phyloP scores from a whole-genome alignment of 2,797 vertebrate species.

The Ciconia nigra region DNA sequence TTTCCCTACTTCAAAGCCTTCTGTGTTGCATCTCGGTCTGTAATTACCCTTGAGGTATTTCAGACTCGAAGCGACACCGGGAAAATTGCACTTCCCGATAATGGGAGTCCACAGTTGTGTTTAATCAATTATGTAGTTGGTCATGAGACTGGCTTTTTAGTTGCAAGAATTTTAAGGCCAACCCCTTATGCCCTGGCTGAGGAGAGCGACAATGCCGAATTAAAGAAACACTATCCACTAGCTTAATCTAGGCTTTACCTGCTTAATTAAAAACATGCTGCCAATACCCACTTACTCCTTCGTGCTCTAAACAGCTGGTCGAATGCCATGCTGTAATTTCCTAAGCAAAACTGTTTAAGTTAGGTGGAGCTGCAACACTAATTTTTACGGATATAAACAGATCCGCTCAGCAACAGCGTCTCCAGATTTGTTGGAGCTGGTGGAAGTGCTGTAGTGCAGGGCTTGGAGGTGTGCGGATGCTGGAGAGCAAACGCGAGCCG shows the following conservation, averaged over 20 bases:
- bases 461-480: neutral
- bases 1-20: conserved; percentile 77
- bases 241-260: conserved; percentile 70
- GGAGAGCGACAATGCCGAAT: conserved; percentile 43
- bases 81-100: conserved; percentile 76
- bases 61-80: conserved; percentile 71
- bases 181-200: conserved; percentile 38
- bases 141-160: conserved; percentile 75
- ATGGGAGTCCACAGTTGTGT: conserved; percentile 75
- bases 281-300: conserved; percentile 32
- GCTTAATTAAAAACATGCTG: conserved; percentile 70
- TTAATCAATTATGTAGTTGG: conserved; percentile 80
- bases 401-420: neutral
- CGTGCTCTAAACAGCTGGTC: conserved; percentile 48
- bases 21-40: conserved; percentile 62
- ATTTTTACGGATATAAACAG: conserved; percentile 65
- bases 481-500: neutral
- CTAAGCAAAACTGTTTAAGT: conserved; percentile 54
- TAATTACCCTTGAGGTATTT: conserved; percentile 82
- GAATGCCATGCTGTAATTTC: conserved; percentile 62
- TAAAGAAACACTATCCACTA: conserved; percentile 64
- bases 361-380: conserved; percentile 71
- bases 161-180: conserved; percentile 63
- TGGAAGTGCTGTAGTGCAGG: neutral
- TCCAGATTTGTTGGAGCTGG: conserved; percentile 5